Evolutionary conservation across 2,888 invertebrate genomes (phyloP).

Genomic region (Lasioglossum zephyrum): DNA sequence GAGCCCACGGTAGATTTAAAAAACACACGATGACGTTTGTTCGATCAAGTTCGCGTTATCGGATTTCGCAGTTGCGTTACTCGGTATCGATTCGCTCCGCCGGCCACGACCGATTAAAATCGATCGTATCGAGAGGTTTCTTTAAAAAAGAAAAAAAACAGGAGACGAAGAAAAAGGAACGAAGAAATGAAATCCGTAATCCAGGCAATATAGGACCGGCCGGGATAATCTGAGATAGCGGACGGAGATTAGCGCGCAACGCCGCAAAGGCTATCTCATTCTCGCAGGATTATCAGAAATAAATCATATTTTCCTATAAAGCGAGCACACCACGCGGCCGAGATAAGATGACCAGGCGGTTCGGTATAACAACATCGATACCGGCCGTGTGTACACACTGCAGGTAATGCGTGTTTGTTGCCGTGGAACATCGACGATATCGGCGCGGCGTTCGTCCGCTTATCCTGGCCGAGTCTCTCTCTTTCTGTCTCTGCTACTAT

Average conservation of each 20-base stretch:
- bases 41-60: slow-evolving; percentile 29
- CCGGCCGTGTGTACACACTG: slow-evolving; percentile 59
- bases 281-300: slow-evolving; percentile 83
- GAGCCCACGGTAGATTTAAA: neutral
- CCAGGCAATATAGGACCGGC: slow-evolving; percentile 80
- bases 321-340: slow-evolving; percentile 61
- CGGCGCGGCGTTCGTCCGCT: slow-evolving; percentile 67
- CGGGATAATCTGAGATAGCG: slow-evolving; percentile 81
- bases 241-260: slow-evolving; percentile 77
- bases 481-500: slow-evolving; percentile 42
- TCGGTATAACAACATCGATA: slow-evolving; percentile 69
- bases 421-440: slow-evolving; percentile 67
- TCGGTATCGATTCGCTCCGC: neutral
- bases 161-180: slow-evolving; percentile 31
- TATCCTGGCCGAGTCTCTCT: slow-evolving; percentile 59
- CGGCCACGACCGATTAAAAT: slow-evolving; percentile 31
- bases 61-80: slow-evolving; percentile 15
- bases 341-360: slow-evolving; percentile 69
- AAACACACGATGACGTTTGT: neutral
- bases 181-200: slow-evolving; percentile 78
- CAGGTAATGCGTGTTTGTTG: slow-evolving; percentile 72
- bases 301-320: slow-evolving; percentile 83
- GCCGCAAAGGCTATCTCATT: slow-evolving; percentile 82
- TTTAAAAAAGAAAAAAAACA: slow-evolving; percentile 7
- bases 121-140: slow-evolving; percentile 41